Conservation (phyloP, 2,888 invertebrate species). For the Troides helena region DNA sequence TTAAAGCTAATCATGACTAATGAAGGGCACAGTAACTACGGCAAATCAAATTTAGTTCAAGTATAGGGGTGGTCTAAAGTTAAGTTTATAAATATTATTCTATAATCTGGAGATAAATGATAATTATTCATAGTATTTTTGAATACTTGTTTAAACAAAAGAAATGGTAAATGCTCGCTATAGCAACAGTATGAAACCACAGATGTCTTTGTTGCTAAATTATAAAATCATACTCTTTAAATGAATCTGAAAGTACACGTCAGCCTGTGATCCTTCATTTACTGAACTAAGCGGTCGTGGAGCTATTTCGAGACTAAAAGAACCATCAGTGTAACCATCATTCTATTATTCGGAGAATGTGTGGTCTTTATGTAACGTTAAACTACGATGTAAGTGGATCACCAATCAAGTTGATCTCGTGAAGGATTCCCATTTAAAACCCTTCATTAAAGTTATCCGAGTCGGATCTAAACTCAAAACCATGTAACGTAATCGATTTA, state of each 20-base stretch:
- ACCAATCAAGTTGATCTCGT: conserved; percentile 57
- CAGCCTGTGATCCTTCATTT: background rate
- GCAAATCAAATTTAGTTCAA: conserved; percentile 39
- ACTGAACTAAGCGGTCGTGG: background rate
- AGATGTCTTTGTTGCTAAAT: background rate
- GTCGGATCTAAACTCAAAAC: conserved; percentile 66
- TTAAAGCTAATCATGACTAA: conserved; percentile 77
- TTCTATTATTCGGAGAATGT: conserved; percentile 23
- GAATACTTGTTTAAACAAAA: background rate
- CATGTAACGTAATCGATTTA: conserved; percentile 75
- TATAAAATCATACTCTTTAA: background rate
- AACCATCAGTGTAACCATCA: conserved; percentile 8
- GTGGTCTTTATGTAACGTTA: conserved; percentile 27
- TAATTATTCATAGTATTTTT: background rate
- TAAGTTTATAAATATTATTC: conserved; percentile 9
- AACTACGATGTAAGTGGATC: conserved; percentile 47
- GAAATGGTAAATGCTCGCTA: background rate
- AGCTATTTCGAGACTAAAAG: background rate
- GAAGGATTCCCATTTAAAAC: conserved; percentile 63
- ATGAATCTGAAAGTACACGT: background rate
- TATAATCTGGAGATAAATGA: no score
- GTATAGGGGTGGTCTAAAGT: conserved; percentile 65
- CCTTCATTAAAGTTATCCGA: conserved; percentile 74
- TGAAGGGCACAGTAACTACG: conserved; percentile 46
- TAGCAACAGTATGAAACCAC: background rate